Conservation (phyloP, 1,140 invertebrate genomes). For the Lycorma delicatula region DNA sequence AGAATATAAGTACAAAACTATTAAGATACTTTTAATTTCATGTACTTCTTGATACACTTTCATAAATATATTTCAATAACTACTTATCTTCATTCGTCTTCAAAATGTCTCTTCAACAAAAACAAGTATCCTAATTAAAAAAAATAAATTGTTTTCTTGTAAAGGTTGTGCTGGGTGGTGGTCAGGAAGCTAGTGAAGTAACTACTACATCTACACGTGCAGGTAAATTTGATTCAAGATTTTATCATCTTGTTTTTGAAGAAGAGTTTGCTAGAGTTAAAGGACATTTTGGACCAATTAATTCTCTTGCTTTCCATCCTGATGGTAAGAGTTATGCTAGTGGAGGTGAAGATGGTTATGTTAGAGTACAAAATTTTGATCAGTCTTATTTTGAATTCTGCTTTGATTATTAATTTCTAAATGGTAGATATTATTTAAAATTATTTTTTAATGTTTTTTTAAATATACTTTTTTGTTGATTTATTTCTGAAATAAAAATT, state of each 20-base stretch:
- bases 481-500: too few species aligned
- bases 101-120: too few species aligned
- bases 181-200: slow-evolving; percentile 98
- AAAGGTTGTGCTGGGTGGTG: slow-evolving; percentile 85
- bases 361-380: slow-evolving; percentile 94
- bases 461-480: too few species aligned
- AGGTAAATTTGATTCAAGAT: slow-evolving; percentile 97
- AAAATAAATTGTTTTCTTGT: too few species aligned
- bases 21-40: too few species aligned
- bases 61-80: too few species aligned
- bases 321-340: slow-evolving; percentile 95
- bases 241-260: slow-evolving; percentile 98
- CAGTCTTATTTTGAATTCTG: slow-evolving; percentile 93
- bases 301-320: slow-evolving; percentile 96
- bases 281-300: slow-evolving; percentile 99
- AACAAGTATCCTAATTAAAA: too few species aligned
- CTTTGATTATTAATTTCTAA: slow-evolving; percentile 75
- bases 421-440: too few species aligned
- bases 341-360: slow-evolving; percentile 98
- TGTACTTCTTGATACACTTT: too few species aligned
- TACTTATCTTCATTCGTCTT: too few species aligned
- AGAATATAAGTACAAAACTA: too few species aligned
- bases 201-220: slow-evolving; percentile 91
- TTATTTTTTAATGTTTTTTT: too few species aligned
- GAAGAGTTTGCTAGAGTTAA: slow-evolving; percentile 98